Conservation (phyloP, 2,797 vertebrate species). For the Tokudaia tokunoshimensis region DNA sequence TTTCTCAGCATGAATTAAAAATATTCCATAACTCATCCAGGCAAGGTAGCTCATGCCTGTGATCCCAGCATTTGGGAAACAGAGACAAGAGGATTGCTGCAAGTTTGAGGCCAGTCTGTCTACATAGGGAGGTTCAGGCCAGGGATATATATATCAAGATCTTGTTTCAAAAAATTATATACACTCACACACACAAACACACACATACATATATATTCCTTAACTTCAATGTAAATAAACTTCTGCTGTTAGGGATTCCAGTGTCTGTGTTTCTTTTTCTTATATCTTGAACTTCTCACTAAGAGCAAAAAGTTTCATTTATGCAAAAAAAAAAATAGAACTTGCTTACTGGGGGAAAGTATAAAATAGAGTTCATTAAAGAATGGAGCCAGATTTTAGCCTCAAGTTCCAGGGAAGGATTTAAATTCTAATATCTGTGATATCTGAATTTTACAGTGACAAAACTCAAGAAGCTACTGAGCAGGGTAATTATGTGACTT, state of each 20-base stretch:
- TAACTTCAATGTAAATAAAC: conserved; percentile 87
- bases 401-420: conserved; percentile 38
- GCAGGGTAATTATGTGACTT: conserved; percentile 30
- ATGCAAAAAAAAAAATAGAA: neutral
- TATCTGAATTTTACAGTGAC: conserved; percentile 28
- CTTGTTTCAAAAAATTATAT: neutral
- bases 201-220: conserved; percentile 75
- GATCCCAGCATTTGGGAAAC: neutral
- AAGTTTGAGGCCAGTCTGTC: conserved; percentile 68
- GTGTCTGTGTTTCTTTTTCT: conserved; percentile 75
- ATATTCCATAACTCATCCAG: conserved; percentile 74
- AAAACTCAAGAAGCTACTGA: conserved; percentile 33
- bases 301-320: conserved; percentile 49
- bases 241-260: conserved; percentile 76
- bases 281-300: conserved; percentile 66
- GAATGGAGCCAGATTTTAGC: conserved; percentile 31
- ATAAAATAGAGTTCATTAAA: conserved; percentile 61
- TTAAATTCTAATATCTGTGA: conserved; percentile 26
- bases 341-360: conserved; percentile 26
- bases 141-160: neutral
- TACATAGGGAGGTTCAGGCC: neutral
- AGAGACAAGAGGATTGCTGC: conserved; percentile 70
- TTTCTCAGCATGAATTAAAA: conserved; percentile 84
- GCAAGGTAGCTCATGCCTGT: neutral
- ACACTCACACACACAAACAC: too few relatives aligned